Evolutionary conservation across 2,113 vertebrate genomes (phyloP).

Genomic region (Bos indicus): DNA sequence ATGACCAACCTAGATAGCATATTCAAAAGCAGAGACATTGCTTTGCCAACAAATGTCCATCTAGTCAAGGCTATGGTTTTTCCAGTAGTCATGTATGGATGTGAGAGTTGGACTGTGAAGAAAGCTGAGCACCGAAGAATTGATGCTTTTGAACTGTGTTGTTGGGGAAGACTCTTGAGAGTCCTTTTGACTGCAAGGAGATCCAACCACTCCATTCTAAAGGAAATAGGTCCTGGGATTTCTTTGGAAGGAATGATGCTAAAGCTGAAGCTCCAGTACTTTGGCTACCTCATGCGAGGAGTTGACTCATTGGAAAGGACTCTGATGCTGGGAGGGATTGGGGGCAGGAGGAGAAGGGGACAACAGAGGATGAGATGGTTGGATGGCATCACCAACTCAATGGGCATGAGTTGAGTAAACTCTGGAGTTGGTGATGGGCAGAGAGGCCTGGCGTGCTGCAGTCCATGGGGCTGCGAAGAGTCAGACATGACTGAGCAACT

Average conservation of each 20-base stretch:
- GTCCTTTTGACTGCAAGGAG: not conserved
- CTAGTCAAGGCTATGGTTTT: not conserved
- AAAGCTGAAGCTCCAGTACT: not conserved
- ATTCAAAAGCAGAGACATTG: not conserved
- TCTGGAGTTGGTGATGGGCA: not conserved
- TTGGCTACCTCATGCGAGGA: not conserved
- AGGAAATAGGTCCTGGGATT: not conserved
- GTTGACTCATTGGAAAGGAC: not conserved
- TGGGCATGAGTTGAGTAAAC: not conserved
- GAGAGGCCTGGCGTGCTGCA: not conserved
- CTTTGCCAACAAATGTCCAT: not conserved
- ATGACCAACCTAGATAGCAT: not conserved
- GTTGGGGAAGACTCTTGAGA: not conserved
- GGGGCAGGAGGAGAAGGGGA: not conserved
- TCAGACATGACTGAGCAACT: not conserved
- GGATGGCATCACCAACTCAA: not conserved
- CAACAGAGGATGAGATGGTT: not conserved
- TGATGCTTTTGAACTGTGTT: not conserved
- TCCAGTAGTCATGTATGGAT: not conserved
- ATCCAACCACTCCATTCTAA: not conserved
- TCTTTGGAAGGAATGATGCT: not conserved
- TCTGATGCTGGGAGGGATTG: not conserved
- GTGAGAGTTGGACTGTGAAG: not conserved
- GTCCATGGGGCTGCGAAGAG: not conserved
- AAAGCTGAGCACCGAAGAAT: accelerated